Evolutionary conservation across 2,113 vertebrate genomes (phyloP), one percentile per base, ranked within the genome.

Genomic region (Pollachius pollachius): DNA sequence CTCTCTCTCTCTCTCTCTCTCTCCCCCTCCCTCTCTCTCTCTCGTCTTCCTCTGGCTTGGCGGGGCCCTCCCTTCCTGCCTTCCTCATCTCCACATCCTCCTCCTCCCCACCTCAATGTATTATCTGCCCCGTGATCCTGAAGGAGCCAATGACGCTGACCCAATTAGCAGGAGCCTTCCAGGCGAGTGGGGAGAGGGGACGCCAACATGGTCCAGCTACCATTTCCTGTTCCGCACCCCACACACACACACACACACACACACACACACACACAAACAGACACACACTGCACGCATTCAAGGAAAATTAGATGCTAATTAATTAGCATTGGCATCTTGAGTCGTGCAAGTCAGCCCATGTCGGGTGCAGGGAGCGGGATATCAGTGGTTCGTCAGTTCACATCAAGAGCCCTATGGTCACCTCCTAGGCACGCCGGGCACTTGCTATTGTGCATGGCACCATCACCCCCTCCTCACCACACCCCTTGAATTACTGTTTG

Each of bases 301-400:
- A 21, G 93, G 23, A 62, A 94, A 96, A 94, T 93, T 88, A 95
- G 93, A 94, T 93, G 93, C 91, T 96, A 95, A 95, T 95, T 95
- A 96, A 95, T 96, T 95, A 96, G 90, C 92, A 90, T 91, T 94
- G 94, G 93, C 93, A 95, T 94, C 91, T 93, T 95, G 92, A 92
- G 91, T 90, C 88, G 87, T 87, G 91, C 90, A 90, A 91, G 91
- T 94, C 93, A 93, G 89, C 92, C 93, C 91, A 89, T 90, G 92
- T 16, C 15, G 54, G 54, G 54, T 5, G 54, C 9, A 15, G 2
- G n/a, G 11, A 17, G 54, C 91, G 90, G 88, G 88, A 64, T 92
- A 91, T 93, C 90, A 90, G 92, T 92, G 92, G 52, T 81, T 89
- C 85, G 82, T 89, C 93, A 85, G 92, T 90, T 91, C 85, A 92